phyloP scores from a whole-genome alignment of 92 coral and sea anemone species.

The Isaurus tuberculatus region DNA sequence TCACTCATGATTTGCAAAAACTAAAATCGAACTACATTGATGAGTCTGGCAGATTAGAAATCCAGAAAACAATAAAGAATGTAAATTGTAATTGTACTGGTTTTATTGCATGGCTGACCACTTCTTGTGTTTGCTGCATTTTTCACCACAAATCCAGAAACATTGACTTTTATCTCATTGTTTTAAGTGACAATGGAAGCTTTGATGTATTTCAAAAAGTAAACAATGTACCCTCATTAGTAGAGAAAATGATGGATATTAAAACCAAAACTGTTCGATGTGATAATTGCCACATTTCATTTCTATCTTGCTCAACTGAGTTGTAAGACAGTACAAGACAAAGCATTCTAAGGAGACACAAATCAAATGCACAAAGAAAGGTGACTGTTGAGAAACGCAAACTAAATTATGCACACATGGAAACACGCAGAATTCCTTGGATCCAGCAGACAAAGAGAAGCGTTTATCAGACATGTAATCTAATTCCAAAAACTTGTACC shows the following conservation, averaged over 20 bases:
- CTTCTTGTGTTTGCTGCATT: conserved; percentile 17
- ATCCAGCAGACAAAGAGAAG: conserved; percentile 26
- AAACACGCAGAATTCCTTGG: conserved; percentile 22
- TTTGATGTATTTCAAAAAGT: conserved; percentile 27
- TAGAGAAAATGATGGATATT: conserved; percentile 32
- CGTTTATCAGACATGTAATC: neutral
- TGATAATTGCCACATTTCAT: conserved; percentile 33
- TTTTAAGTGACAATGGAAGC: conserved; percentile 23
- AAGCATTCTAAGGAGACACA: conserved; percentile 40
- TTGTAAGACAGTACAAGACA: conserved; percentile 29
- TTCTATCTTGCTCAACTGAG: conserved; percentile 31
- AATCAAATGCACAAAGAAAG: conserved; percentile 5
- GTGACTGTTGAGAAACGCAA: conserved; percentile 21
- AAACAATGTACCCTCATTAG: conserved; percentile 34
- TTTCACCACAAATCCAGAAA: conserved; percentile 23
- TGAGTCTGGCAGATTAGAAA: conserved; percentile 32
- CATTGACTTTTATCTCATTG: conserved; percentile 43
- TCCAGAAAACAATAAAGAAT: conserved; percentile 32
- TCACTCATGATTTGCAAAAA: conserved; percentile 31
- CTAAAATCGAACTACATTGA: neutral
- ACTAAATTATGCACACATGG: conserved; percentile 45
- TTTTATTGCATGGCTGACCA: conserved; percentile 21
- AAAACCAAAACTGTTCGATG: conserved; percentile 6
- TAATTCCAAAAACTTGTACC: conserved; percentile 9
- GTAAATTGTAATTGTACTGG: conserved; percentile 4